phyloP scores from a whole-genome alignment of 2,797 vertebrate genomes.

The Chelon labrosus region DNA sequence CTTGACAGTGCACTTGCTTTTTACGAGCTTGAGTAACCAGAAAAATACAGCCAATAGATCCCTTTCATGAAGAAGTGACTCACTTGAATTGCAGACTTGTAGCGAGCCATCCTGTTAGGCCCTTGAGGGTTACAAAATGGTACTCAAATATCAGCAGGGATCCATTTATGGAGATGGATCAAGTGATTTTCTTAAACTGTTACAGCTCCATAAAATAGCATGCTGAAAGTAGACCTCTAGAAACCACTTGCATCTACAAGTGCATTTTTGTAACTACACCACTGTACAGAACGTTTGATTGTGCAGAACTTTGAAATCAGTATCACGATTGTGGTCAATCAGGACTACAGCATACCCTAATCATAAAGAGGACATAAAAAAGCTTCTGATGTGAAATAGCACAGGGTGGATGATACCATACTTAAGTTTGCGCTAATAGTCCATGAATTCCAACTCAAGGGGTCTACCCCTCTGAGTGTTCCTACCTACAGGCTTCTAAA shows the following conservation, averaged over 20 bases:
- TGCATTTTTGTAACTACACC: not conserved
- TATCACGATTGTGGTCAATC: not conserved
- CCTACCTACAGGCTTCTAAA: conserved; percentile 18
- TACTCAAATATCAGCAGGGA: not conserved
- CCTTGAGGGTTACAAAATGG: not conserved
- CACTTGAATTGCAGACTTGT: too few relatives aligned
- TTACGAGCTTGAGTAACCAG: not conserved
- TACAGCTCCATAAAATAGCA: not conserved
- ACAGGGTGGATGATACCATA: not conserved
- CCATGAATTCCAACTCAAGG: conserved; percentile 8
- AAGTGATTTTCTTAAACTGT: conserved; percentile 4
- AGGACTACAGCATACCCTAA: not conserved
- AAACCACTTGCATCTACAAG: not conserved
- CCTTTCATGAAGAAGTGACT: not conserved
- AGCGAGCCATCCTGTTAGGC: not conserved
- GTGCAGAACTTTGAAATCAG: not conserved
- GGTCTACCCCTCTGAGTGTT: not conserved
- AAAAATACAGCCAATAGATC: not conserved
- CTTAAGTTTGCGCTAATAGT: not conserved
- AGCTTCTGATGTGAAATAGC: not conserved
- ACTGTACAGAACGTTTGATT: not conserved
- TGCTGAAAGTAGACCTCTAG: not conserved
- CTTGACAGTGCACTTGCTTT: too few relatives aligned
- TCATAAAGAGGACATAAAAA: not conserved
- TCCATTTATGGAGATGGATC: conserved; percentile 2